Evolutionary conservation across 2,888 invertebrate species (phyloP).

Genomic region (Drosophila prolongata): DNA sequence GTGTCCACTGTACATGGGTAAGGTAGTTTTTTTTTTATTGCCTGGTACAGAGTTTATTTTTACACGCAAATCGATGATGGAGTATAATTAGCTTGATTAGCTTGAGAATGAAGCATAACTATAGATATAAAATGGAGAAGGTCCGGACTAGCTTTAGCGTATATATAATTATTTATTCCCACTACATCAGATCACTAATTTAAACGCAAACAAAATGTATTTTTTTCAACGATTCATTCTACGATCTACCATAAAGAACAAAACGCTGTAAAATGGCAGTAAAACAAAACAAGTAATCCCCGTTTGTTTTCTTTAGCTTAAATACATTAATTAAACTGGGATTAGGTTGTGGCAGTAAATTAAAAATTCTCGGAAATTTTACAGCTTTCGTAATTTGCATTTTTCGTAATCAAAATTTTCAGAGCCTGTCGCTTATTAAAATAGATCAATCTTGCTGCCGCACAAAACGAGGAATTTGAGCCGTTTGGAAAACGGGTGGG

Average conservation of each 20-base stretch:
- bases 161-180: constrained; percentile 50
- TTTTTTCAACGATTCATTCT: constrained; percentile 55
- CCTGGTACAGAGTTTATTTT: constrained; percentile 70
- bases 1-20: constrained; percentile 29
- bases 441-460: constrained; percentile 70
- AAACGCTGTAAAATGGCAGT: constrained; percentile 25
- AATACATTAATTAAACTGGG: constrained; percentile 17
- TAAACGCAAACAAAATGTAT: constrained; percentile 55
- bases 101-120: constrained; percentile 37
- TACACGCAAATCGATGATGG: constrained; percentile 32
- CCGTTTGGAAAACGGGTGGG: background rate
- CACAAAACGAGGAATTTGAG: constrained; percentile 3
- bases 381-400: constrained; percentile 24
- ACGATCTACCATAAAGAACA: constrained; percentile 40
- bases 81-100: constrained; percentile 10
- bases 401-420: constrained; percentile 26
- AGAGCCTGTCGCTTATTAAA: constrained; percentile 67
- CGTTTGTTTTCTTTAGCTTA: constrained; percentile 7
- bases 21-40: constrained; percentile 36
- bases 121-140: constrained; percentile 34
- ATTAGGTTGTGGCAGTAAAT: constrained; percentile 19
- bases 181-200: constrained; percentile 37
- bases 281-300: constrained; percentile 21
- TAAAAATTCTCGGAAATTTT: constrained; percentile 32
- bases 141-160: constrained; percentile 71